Evolutionary conservation across 2,888 invertebrate genomes (phyloP).

Genomic region (Drosophila eohydei): DNA sequence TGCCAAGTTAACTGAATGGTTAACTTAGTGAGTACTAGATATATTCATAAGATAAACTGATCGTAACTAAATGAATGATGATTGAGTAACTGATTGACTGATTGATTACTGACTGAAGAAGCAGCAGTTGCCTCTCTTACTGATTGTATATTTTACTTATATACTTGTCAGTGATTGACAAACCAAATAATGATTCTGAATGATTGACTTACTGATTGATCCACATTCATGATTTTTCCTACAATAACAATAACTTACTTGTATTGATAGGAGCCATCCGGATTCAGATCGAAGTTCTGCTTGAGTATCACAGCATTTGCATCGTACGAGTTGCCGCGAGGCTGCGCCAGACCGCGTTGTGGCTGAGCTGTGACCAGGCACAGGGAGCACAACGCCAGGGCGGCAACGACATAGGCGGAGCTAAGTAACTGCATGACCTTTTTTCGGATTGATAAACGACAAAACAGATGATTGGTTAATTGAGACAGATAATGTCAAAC

Average conservation of each 20-base stretch:
- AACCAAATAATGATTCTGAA: background rate
- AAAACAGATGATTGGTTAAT: constrained; percentile 30
- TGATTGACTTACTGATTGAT: background rate
- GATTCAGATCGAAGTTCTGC: constrained; percentile 85
- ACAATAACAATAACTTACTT: constrained; percentile 82
- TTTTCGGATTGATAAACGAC: constrained; percentile 34
- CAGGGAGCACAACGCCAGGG: constrained; percentile 81
- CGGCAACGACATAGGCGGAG: constrained; percentile 74
- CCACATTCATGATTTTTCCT: no score
- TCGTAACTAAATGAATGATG: background rate
- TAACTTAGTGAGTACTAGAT: no score
- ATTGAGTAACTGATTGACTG: background rate
- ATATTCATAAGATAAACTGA: no score
- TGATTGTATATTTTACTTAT: no score
- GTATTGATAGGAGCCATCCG: constrained; percentile 86
- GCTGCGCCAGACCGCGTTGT: constrained; percentile 83
- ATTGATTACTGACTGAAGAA: background rate
- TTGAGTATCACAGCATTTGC: constrained; percentile 86
- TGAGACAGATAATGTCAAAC: constrained; percentile 54
- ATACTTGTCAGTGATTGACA: no score
- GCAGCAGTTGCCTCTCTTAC: no score
- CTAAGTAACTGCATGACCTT: constrained; percentile 83
- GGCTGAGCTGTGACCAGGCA: constrained; percentile 78
- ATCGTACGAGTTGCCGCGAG: constrained; percentile 77
- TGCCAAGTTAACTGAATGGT: no score